Base-by-base conservation (phyloP, 2,888 invertebrate genomes). In the Chirona hameri region DNA sequence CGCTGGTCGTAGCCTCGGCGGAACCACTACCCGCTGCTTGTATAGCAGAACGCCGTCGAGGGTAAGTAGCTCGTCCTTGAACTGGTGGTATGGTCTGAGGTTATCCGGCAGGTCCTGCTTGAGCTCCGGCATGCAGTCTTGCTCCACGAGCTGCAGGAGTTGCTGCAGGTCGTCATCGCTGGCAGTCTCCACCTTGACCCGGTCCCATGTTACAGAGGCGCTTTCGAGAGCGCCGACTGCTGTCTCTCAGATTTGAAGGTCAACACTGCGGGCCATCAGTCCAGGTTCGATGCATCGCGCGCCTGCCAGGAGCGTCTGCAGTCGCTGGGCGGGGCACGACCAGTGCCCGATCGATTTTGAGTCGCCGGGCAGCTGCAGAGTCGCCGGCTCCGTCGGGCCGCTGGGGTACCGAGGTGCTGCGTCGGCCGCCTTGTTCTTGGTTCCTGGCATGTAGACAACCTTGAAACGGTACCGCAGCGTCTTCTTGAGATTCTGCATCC, bases 401-500 rank as follows among this genome's bases (percentile, higher is more conserved):
- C 48, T 52, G n/a, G n/a, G 18, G 60, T 31, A 72, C 21, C 83
- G 9, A 79, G 83, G 80, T 24, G 81, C 46, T 4, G 82, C 79
- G 65, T 83, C 81, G 24, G 82, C 76, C 7, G 48, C 79, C n/a
- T n/a, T 21, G 82, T 80, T 65, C 69, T 24, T 69, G 29, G 24
- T 48, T 39, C 82, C 65, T 4, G 57, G 18, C n/a, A 21, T n/a
- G 57, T 80, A 72, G n/a, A 72, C 39, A n/a, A 83, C 69, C 52
- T 52, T 82, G 39, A 83, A 83, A 14, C 24, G n/a, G 76, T 82
- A 82, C 5, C 83, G 76, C 4, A 83, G 55, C 21, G 82, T 76
- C 31, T 12, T 24, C 1, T 31, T 83, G 81, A 15, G 81, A 60
- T 52, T 52, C n/a, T 12, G 52, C 15, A 83, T 80, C 31, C 82